These are phyloP conservation scores for Palythoa grandiflora DNA, from an alignment of 92 coral and sea anemone genomes.

Conservation along the genomic window DNA sequence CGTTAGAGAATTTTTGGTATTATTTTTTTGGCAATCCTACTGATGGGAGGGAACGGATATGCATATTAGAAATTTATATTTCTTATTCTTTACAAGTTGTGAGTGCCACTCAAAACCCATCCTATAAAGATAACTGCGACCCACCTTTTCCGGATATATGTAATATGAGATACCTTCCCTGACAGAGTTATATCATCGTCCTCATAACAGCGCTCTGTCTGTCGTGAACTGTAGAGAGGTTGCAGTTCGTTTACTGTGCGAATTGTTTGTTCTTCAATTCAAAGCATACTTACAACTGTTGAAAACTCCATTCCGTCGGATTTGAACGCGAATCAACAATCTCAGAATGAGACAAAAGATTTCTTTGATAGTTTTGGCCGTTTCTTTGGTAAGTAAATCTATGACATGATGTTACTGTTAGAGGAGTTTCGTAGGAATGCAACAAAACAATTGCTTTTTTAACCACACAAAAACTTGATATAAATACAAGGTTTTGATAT, in stretches of 20 bases:
- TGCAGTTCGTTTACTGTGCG: not conserved
- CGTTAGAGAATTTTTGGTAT: no score
- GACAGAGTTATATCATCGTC: slow-evolving; percentile 6
- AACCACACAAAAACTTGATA: not conserved
- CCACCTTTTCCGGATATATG: slow-evolving; percentile 48
- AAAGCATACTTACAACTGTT: not conserved
- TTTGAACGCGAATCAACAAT: not conserved
- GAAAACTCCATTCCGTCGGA: not conserved
- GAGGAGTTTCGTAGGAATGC: not conserved
- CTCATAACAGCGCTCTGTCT: slow-evolving; percentile 28
- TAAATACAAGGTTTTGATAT: not conserved
- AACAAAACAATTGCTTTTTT: not conserved
- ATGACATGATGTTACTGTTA: no score
- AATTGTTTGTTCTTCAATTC: not conserved
- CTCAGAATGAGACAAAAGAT: slow-evolving; percentile 15
- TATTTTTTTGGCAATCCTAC: no score
- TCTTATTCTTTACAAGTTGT: slow-evolving; percentile 9
- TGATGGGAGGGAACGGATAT: no score
- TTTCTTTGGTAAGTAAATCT: slow-evolving; percentile 26
- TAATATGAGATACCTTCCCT: slow-evolving; percentile 24
- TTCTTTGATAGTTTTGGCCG: not conserved
- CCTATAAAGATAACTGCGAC: slow-evolving; percentile 26
- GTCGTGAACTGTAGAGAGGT: not conserved
- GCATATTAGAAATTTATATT: no score
- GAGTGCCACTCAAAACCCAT: slow-evolving; percentile 10